Evolutionary conservation across 2,797 vertebrate genomes (phyloP), one percentile per base, ranked within the genome.

Genomic region (Glossophaga mutica): DNA sequence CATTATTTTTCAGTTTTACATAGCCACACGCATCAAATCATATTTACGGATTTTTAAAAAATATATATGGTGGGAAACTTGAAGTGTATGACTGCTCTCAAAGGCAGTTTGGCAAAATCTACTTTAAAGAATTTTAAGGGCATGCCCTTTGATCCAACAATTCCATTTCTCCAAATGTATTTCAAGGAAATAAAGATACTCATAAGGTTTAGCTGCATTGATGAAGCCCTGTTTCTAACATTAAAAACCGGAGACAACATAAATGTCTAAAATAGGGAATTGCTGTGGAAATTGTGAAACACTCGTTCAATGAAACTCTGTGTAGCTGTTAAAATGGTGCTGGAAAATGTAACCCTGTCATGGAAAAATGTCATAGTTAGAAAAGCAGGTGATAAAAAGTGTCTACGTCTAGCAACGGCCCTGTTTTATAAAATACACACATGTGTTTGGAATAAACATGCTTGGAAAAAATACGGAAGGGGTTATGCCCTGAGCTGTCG

Each of bases 361-460:
- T 39, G 14, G 52, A 50, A 87, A 88, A 88, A 85, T 74, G 52
- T 26, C 62, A 44, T 3, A 70, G 2, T 6, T 48, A 78, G 14
- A 65, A 94, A 94, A 82, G 37, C 14, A 74, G 37, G 37, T 29
- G 82, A 85, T 29, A 82, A 92, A 94, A 94, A 71, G 42, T 15
- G 57, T 67, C 19, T 24, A 73, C 18, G 70, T 65, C 29, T 9
- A 55, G 37, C n/a, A 87, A 59, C 1, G 50, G 29, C 2, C n/a
- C 16, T 46, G 5, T 74, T 92, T 92, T 88, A 68, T 57, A 81
- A 87, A 83, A 81, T 65, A 32, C 22, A 83, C 34, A 57, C 26
- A 86, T 26, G 32, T 83, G 79, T 19, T 65, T 65, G 12, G 59
- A 26, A 79, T n/a, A 50, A 5, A 73, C 1, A n/a, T 62, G 19